Percentiles rank a stretch among this genome's conserved stretches.
Evolutionary conservation across 2,888 invertebrate species (phyloP).

Genomic region (Tetragonula carbonaria): DNA sequence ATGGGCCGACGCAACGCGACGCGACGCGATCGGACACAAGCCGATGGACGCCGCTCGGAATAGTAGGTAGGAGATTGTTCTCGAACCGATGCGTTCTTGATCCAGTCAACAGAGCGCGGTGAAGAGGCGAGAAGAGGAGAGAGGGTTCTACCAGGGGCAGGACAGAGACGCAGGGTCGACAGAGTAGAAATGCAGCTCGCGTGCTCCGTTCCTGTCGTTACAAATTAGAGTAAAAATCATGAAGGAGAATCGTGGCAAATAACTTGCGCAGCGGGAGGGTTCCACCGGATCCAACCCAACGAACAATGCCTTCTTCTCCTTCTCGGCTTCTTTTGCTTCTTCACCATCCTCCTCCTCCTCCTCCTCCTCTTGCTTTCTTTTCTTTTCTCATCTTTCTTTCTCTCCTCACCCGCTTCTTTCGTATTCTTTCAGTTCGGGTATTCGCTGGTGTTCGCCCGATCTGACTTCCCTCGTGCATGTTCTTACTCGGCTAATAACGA

Average conservation of each 20-base stretch:
- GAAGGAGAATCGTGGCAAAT: constrained; percentile 82
- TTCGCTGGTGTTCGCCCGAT: constrained; percentile 16
- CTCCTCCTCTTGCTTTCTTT: constrained; percentile 1
- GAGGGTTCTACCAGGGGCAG: constrained; percentile 8
- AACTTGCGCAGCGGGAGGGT: constrained; percentile 81
- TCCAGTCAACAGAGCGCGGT: neutral
- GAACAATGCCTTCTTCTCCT: constrained; percentile 70
- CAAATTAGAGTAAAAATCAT: constrained; percentile 83
- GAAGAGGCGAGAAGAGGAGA: constrained; percentile 24
- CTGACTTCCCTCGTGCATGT: neutral
- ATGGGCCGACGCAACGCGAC: constrained; percentile 11
- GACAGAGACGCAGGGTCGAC: constrained; percentile 44
- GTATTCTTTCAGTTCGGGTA: neutral
- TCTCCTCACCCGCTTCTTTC: constrained; percentile 37
- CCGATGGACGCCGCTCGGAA: constrained; percentile 26
- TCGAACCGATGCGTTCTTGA: constrained; percentile 55
- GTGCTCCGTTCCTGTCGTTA: constrained; percentile 82
- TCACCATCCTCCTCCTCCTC: constrained; percentile 7
- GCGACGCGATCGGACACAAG: constrained; percentile 22
- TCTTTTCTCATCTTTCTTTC: constrained; percentile 14
- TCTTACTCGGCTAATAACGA: constrained; percentile 63
- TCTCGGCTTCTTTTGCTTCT: neutral
- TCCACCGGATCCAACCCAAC: constrained; percentile 59
- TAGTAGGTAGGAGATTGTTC: constrained; percentile 43
- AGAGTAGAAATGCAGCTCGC: constrained; percentile 79